phyloP scores from a whole-genome alignment of 2,888 invertebrate genomes.

The Alcis repandata region DNA sequence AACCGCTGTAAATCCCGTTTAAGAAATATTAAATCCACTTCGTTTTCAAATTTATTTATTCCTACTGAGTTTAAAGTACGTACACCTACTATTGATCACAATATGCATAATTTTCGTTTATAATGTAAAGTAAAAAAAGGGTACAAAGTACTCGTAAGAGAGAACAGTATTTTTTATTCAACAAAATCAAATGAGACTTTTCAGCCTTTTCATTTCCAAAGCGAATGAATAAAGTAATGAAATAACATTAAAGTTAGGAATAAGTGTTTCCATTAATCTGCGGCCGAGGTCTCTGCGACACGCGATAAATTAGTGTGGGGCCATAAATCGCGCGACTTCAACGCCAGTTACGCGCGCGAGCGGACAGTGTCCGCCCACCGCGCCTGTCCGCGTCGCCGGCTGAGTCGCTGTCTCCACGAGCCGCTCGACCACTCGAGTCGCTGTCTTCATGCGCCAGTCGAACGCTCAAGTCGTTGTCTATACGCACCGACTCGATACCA shows the following conservation, averaged over 20 bases:
- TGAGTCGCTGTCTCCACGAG: constrained; percentile 9
- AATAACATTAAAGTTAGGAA: constrained; percentile 45
- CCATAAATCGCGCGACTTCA: constrained; percentile 73
- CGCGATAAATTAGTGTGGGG: constrained; percentile 72
- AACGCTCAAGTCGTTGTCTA: neutral
- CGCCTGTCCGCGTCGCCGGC: constrained; percentile 51
- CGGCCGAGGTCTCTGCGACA: constrained; percentile 50
- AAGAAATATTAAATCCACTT: too few species aligned
- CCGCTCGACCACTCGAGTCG: neutral
- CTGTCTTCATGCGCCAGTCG: neutral
- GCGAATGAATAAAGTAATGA: constrained; percentile 41
- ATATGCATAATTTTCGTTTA: too few species aligned
- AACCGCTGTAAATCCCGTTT: too few species aligned
- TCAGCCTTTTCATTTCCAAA: neutral
- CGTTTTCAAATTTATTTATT: too few species aligned
- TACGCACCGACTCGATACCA: neutral
- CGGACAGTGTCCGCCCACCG: constrained; percentile 63
- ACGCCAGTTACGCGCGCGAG: constrained; percentile 61
- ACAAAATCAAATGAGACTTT: neutral
- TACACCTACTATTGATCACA: too few species aligned
- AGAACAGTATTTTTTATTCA: too few species aligned
- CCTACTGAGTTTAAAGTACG: too few species aligned
- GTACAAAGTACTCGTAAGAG: too few species aligned
- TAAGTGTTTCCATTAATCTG: constrained; percentile 75
- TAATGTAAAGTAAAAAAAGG: too few species aligned